These are phyloP conservation scores for Drosophila suzukii DNA, from an alignment of 1,140 invertebrate genomes.

Conservation along the genomic window DNA sequence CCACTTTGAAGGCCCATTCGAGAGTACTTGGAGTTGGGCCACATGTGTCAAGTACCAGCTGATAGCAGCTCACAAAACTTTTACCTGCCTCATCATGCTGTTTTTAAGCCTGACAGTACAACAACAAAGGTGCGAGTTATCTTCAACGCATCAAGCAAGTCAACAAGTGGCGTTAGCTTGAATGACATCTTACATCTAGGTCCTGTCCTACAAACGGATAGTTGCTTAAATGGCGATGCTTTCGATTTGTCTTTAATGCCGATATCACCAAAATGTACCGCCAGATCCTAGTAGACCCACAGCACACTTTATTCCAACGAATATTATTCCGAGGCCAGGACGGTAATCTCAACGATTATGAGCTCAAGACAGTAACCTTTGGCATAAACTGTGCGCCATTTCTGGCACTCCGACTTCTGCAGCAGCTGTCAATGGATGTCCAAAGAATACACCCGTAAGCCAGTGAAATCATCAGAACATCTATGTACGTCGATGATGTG, in stretches of 20 bases:
- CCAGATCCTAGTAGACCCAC: too few relatives aligned
- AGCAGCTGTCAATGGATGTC: too few relatives aligned
- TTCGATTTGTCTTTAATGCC: neutral
- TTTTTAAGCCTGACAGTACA: neutral
- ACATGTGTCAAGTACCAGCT: neutral
- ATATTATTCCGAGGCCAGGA: too few relatives aligned
- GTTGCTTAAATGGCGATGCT: neutral
- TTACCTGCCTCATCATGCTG: neutral
- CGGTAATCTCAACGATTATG: too few relatives aligned
- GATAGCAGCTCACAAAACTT: neutral
- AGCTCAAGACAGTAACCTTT: too few relatives aligned
- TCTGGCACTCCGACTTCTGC: too few relatives aligned
- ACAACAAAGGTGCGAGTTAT: neutral
- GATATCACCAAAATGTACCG: conserved; percentile 2
- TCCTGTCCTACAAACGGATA: neutral
- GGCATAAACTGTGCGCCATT: too few relatives aligned
- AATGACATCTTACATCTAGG: neutral
- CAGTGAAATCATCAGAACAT: too few relatives aligned
- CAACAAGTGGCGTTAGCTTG: neutral
- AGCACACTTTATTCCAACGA: too few relatives aligned
- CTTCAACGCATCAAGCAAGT: neutral
- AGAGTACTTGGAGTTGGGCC: neutral
- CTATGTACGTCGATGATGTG: too few relatives aligned
- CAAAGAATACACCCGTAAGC: too few relatives aligned
- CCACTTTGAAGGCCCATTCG: neutral